phyloP scores from a whole-genome alignment of 1,140 invertebrate genomes.

The Helicoverpa zea region DNA sequence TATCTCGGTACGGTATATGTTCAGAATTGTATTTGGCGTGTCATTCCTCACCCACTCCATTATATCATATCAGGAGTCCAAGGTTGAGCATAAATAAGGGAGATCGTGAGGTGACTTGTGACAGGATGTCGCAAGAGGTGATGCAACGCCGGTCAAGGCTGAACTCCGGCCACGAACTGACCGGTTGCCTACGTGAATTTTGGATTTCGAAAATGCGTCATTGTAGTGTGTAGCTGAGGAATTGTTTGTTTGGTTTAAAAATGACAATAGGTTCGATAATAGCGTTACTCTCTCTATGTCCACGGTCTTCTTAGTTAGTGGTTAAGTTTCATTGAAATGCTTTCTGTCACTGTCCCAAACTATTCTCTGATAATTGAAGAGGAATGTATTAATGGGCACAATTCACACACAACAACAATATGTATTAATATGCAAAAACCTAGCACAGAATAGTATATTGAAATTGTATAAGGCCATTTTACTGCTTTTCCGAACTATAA shows the following conservation, averaged over 20 bases:
- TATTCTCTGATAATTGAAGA: too few species aligned
- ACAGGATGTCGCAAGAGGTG: constrained; percentile 47
- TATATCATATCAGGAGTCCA: constrained; percentile 35
- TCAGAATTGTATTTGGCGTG: constrained; percentile 2
- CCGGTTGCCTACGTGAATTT: constrained; percentile 33
- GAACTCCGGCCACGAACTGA: constrained; percentile 29
- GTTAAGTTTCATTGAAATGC: too few species aligned
- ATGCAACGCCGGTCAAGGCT: constrained; percentile 56
- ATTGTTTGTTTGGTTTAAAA: background rate
- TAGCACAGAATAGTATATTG: too few species aligned
- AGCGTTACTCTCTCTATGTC: too few species aligned
- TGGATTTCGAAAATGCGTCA: constrained; percentile 27
- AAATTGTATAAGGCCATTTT: too few species aligned
- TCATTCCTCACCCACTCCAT: constrained; percentile 24
- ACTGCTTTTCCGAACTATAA: too few species aligned
- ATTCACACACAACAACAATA: too few species aligned
- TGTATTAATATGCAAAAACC: too few species aligned
- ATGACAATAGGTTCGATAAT: background rate
- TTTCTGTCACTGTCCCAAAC: too few species aligned
- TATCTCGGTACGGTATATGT: background rate
- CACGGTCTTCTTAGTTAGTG: too few species aligned
- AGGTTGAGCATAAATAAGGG: constrained; percentile 32
- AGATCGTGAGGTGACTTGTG: constrained; percentile 49
- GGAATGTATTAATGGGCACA: too few species aligned
- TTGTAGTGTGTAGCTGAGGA: constrained; percentile 5